Evolutionary conservation across 2,113 vertebrate genomes (phyloP).

Genomic region (Prolemur simus): DNA sequence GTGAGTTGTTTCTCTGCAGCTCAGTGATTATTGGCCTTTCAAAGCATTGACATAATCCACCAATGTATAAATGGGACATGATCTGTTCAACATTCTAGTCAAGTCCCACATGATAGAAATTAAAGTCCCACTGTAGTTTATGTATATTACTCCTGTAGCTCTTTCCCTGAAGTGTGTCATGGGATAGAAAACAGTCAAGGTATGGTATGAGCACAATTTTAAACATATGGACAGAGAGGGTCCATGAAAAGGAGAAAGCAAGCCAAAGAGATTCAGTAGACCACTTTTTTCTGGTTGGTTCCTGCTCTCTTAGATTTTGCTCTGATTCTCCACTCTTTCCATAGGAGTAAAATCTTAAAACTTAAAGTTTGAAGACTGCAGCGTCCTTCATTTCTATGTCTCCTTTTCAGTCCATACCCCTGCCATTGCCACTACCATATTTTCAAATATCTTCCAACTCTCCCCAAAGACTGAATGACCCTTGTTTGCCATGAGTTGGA

Average conservation of each 20-base stretch:
- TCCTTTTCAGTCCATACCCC: not conserved
- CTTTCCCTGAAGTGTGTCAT: not conserved
- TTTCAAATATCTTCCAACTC: not conserved
- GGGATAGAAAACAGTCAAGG: not conserved
- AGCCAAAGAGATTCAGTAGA: not conserved
- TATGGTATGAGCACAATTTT: not conserved
- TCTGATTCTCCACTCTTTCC: not conserved
- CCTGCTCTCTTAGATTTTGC: not conserved
- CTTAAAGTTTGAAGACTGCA: not conserved
- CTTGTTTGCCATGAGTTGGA: not conserved
- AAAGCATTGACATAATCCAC: not conserved
- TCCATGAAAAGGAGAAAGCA: not conserved
- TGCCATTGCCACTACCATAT: not conserved
- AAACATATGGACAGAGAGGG: not conserved
- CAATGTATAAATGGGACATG: not conserved
- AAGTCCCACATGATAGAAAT: not conserved
- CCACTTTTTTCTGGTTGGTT: not conserved
- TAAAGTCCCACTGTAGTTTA: not conserved
- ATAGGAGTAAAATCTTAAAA: not conserved
- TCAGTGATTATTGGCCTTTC: not conserved
- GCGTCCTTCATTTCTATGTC: not conserved
- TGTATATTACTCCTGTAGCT: not conserved
- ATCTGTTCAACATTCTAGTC: not conserved
- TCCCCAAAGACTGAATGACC: not conserved
- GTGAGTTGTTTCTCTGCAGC: constrained; percentile 2